These are phyloP conservation scores for Cettia cetti DNA, from an alignment of 2,113 vertebrate species.

Conservation along the genomic window DNA sequence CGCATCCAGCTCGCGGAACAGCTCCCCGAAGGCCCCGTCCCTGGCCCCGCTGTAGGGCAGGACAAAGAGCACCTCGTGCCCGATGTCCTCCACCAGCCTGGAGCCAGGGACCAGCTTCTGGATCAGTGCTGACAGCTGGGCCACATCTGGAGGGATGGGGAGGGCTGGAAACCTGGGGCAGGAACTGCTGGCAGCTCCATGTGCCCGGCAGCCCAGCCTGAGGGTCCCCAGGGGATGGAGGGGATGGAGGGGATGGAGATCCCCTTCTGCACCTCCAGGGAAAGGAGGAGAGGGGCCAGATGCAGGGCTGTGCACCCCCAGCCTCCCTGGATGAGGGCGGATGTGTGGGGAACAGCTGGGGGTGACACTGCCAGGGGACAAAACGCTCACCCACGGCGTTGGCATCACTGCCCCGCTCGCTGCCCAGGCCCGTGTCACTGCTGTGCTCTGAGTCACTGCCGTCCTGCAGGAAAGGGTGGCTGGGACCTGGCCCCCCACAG, in stretches of 20 bases:
- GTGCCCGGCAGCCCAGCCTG: rapidly evolving
- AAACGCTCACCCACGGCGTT: constrained; percentile 62
- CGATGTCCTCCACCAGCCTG: constrained; percentile 78
- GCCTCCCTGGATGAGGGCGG: rapidly evolving
- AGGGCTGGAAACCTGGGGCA: not conserved
- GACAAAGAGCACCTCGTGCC: constrained; percentile 77
- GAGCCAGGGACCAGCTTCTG: constrained; percentile 72
- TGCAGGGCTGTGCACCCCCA: not conserved
- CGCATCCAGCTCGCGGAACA: constrained; percentile 80
- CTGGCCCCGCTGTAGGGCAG: constrained; percentile 79
- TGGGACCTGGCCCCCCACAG: not conserved
- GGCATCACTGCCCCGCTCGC: constrained; percentile 31
- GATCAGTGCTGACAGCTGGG: constrained; percentile 71
- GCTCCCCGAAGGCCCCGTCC: constrained; percentile 73
- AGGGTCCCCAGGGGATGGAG: not conserved
- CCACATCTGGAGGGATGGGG: constrained; percentile 52
- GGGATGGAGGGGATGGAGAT: not conserved
- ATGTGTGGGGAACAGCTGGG: rapidly evolving
- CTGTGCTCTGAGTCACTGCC: constrained; percentile 66
- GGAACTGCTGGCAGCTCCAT: rapidly evolving
- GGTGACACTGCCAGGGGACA: not conserved
- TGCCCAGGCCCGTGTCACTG: constrained; percentile 70
- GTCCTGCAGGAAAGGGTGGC: constrained; percentile 56
- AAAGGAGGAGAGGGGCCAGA: rapidly evolving
- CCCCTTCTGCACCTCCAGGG: not conserved